These are phyloP conservation scores for Reticulitermes speratus DNA, from an alignment of 1,140 invertebrate species.

Conservation along the genomic window DNA sequence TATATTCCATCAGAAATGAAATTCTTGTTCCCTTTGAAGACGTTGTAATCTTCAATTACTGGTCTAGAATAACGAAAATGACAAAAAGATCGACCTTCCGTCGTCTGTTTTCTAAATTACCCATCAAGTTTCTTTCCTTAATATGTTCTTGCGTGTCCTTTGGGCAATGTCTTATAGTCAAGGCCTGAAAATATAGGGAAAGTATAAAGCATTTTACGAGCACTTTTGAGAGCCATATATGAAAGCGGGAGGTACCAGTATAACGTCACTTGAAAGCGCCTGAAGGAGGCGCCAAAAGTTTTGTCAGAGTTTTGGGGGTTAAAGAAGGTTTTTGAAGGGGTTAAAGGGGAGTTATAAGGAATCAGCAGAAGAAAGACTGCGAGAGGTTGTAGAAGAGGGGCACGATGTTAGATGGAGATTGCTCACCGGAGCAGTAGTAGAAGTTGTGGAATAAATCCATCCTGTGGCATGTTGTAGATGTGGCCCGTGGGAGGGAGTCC, in stretches of 20 bases:
- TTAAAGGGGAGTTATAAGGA: background rate
- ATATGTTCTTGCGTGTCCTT: background rate
- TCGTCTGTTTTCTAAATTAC: background rate
- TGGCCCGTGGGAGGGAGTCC: background rate
- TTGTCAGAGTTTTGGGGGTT: constrained; percentile 6
- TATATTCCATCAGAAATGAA: background rate
- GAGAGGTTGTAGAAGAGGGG: background rate
- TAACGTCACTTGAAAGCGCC: background rate
- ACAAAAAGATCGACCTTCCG: background rate
- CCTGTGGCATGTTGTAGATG: background rate
- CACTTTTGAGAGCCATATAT: constrained; percentile 3
- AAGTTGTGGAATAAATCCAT: constrained; percentile 13
- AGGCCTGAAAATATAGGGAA: background rate
- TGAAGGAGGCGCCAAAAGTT: constrained; percentile 1
- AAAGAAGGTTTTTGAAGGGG: constrained; percentile 10
- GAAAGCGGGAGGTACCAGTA: background rate
- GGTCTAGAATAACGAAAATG: background rate
- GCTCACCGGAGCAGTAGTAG: constrained; percentile 4
- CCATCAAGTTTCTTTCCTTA: background rate
- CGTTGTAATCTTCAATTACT: background rate
- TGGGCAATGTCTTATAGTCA: background rate
- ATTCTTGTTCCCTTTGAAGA: background rate
- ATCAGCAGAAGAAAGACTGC: constrained; percentile 4
- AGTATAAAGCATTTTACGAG: constrained; percentile 1
- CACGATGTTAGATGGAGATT: background rate